Base-by-base conservation (phyloP, 2,888 invertebrate genomes). In the Theretra japonica region DNA sequence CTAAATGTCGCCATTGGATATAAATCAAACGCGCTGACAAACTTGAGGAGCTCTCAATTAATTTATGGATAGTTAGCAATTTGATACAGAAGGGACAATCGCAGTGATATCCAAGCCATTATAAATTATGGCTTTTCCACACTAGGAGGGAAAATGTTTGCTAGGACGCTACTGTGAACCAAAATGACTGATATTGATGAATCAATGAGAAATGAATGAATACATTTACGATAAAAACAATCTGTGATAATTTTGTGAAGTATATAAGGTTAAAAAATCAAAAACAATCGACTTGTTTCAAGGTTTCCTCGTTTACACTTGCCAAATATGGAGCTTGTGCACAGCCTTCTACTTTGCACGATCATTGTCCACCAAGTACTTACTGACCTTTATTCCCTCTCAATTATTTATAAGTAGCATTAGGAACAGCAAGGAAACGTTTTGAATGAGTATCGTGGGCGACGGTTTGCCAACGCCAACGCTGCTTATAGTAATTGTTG, bases 361-460 rank as follows among this genome's bases (percentile, higher is more conserved):
- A 11, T 30, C 19, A 59, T 28, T 28, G 28, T 25, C 59, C 59
- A 28, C 15, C 4, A 30, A 28, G 59, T 59, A 59, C 17, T 7
- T 30, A 60, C n/a, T 60, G 60, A 60, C 60, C 60, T 65, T 65
- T 65, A 65, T 23, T 48, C 2, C 41, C 11, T 2, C 23, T 48
- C 41, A n/a, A 48, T 23, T 48, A 62, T 41, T 41, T 33, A 48
- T 65, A 48, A 17, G 33, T 41, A 48, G 48, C 23, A 65, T 23
- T 23, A 33, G 33, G 21, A 62, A 15, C 33, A 15, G 23, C 5
- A 65, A 65, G 65, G 41, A 41, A 65, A 65, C 48, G 23, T 65
- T 48, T 65, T 23, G 41, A 65, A 65, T 65, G 17, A 21, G 6
- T 48, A 7, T 21, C 48, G 65, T 65, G 65, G 65, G 65, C 15